These are phyloP conservation scores for Stichopus chloronotus DNA, from an alignment of 35 echinoderm and acorn worm genomes.

Conservation along the genomic window DNA sequence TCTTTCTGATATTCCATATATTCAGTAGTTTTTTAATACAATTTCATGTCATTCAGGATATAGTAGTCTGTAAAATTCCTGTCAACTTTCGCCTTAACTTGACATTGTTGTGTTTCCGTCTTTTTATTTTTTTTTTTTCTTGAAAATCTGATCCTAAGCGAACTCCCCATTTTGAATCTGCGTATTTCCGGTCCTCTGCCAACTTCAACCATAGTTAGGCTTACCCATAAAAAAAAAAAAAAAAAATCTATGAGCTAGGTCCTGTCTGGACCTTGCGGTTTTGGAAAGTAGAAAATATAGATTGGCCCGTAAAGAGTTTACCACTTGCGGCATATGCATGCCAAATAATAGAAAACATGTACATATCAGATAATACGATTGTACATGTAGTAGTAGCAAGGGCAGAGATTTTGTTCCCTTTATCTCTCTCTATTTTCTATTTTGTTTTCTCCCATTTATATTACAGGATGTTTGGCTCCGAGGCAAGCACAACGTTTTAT, in stretches of 20 bases:
- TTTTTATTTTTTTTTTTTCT: not conserved
- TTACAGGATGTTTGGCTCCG: slow-evolving; percentile 29
- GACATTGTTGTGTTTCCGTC: not conserved
- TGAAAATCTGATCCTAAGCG: not conserved
- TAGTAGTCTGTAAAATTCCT: no score
- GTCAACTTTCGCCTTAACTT: not conserved
- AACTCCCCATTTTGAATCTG: not conserved
- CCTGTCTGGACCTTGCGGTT: slow-evolving; percentile 1
- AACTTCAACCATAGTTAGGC: not conserved
- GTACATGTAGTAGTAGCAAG: not conserved
- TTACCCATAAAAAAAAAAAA: not conserved
- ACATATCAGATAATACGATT: slow-evolving; percentile 29
- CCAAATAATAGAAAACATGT: slow-evolving; percentile 2
- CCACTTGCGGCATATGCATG: not conserved
- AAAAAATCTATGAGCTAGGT: not conserved
- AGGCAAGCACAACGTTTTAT: slow-evolving; percentile 47
- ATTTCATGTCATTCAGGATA: no score
- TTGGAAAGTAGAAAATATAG: not conserved
- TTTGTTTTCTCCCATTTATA: not conserved
- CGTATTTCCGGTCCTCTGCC: not conserved
- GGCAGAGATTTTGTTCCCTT: not conserved
- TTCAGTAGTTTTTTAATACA: no score
- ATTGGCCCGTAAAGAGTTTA: not conserved
- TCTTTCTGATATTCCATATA: no score
- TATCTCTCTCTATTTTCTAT: no score